A percentile compares a stretch with the other conserved stretches of the same genome.
These are phyloP conservation scores for Mamestra configurata DNA, from an alignment of 1,140 invertebrate species.

Conservation along the genomic window DNA sequence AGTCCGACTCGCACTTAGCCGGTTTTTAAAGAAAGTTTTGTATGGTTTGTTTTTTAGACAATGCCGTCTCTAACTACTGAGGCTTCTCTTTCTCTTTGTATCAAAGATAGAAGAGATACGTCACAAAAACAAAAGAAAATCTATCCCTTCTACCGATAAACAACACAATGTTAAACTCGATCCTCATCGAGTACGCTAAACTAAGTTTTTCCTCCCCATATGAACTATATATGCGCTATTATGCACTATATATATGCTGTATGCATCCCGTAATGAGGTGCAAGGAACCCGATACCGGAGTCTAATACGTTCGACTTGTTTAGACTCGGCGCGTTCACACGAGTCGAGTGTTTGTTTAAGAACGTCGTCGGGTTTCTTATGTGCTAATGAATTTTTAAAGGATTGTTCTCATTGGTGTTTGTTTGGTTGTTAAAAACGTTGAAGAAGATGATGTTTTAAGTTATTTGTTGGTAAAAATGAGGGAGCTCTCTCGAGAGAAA, in stretches of 20 bases:
- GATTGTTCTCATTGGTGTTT: neutral
- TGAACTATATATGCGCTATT: too few species aligned
- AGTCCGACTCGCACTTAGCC: too few species aligned
- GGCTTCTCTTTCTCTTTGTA: too few species aligned
- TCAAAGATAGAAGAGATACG: too few species aligned
- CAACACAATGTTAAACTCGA: slow-evolving; percentile 19
- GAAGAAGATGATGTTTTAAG: too few species aligned
- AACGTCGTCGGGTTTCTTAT: neutral
- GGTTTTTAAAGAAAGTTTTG: too few species aligned
- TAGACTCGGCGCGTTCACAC: slow-evolving; percentile 6
- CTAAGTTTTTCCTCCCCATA: slow-evolving; percentile 3
- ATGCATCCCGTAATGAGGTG: slow-evolving; percentile 51
- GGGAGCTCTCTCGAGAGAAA: too few species aligned
- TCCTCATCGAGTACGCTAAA: neutral
- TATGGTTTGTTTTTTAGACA: too few species aligned
- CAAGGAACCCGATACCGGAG: slow-evolving; percentile 44
- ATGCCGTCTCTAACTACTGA: too few species aligned
- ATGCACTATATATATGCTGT: slow-evolving; percentile 7
- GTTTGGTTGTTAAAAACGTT: neutral
- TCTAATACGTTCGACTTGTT: slow-evolving; percentile 40
- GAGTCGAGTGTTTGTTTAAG: slow-evolving; percentile 17
- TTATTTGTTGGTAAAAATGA: too few species aligned
- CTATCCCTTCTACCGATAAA: neutral
- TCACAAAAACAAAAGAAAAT: slow-evolving; percentile 4
- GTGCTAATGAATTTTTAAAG: slow-evolving; percentile 12